Conservation (phyloP, 53 echinoderm and acorn worm genomes). For the Paelopatides confundens region DNA sequence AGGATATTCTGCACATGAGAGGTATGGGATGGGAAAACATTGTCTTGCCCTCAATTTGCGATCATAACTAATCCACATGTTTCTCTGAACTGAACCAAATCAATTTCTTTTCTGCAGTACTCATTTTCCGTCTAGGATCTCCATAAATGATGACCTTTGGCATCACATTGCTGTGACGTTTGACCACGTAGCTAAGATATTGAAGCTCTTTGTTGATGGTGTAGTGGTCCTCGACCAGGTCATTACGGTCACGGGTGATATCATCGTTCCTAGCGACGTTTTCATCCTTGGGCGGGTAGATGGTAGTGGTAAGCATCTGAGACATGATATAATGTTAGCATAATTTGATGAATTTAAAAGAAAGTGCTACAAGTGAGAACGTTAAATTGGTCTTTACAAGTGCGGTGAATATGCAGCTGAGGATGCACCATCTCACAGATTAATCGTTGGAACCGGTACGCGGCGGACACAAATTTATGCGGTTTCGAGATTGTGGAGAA, state of each 20-base stretch:
- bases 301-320: neutral
- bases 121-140: neutral
- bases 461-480: no score
- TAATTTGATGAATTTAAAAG: no score
- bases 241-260: neutral
- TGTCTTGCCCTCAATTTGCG: neutral
- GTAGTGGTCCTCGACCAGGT: neutral
- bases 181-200: neutral
- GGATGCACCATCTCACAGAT: no score
- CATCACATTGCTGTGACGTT: slow-evolving; percentile 57
- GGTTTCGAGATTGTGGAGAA: no score
- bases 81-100: no score
- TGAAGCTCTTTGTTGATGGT: slow-evolving; percentile 20
- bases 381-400: no score
- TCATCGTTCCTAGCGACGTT: slow-evolving; percentile 5
- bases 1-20: no score
- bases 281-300: neutral
- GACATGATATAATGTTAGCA: no score
- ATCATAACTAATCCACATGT: neutral
- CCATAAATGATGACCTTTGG: slow-evolving; percentile 52
- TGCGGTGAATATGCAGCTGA: no score
- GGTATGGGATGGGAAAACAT: no score
- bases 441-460: no score
- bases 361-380: no score
- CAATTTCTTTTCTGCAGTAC: neutral